These are phyloP conservation scores for Mobula birostris DNA, from an alignment of 2,113 vertebrate genomes.

Conservation along the genomic window DNA sequence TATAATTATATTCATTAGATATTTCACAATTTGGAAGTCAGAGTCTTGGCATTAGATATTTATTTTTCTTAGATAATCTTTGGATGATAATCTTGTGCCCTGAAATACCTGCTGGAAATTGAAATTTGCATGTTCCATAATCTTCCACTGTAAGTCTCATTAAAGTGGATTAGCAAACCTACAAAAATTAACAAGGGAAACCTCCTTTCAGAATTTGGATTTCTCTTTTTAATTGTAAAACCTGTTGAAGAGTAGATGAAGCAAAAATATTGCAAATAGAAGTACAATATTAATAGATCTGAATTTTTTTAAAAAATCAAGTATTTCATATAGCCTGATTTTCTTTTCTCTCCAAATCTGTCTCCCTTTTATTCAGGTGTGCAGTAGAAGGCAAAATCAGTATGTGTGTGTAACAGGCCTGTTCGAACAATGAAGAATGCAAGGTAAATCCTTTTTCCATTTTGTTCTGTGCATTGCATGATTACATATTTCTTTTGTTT, in stretches of 20 bases:
- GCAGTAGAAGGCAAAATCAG: background rate
- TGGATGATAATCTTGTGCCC: background rate
- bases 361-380: background rate
- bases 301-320: background rate
- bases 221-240: background rate
- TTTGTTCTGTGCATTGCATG: background rate
- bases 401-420: conserved; percentile 14
- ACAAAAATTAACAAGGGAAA: background rate
- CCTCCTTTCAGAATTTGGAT: background rate
- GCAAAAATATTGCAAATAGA: background rate
- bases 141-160: background rate
- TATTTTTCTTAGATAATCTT: background rate
- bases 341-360: background rate
- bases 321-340: background rate
- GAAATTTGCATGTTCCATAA: background rate
- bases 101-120: background rate
- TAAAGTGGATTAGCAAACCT: background rate
- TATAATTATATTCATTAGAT: background rate
- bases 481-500: background rate
- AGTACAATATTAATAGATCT: background rate
- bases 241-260: background rate
- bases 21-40: background rate
- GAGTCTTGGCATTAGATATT: background rate
- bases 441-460: background rate
- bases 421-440: background rate